Base-by-base conservation (phyloP, 2,888 invertebrate genomes). In the Punctoribates punctum region DNA sequence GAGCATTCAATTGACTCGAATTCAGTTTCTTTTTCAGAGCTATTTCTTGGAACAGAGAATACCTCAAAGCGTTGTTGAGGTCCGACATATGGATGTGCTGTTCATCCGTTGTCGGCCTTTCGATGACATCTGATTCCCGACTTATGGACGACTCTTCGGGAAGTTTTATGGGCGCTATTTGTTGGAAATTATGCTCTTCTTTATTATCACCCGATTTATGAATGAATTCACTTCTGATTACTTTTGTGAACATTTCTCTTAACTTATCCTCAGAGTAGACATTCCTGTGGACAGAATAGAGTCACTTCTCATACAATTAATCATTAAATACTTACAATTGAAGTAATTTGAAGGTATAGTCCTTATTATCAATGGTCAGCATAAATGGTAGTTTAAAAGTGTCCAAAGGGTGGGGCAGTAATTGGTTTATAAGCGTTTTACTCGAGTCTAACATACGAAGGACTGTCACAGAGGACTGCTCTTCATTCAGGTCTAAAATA, bases 41-140 rank as follows among this genome's bases (percentile, higher is more conserved):
- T 34, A 98, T 88, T 86, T 98, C 98, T 80, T 92, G 91, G 79
- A 88, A 88, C 29, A 98, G 85, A 70, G 91, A 90, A 82, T 91
- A 92, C 80, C 89, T 88, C n/a, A 98, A 83, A 0, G 93, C 91
- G 81, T 90, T 91, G 84, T 95, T 93, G 77, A 98, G 84, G 85
- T 98, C 98, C 79, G 89, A 88, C 84, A 93, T 91, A 83, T 92
- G 93, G 0, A 96, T 82, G 74, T 79, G 73, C 34, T 65, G 25
- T 9, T 34, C 62, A 1, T 1, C 27, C 1, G 42, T 11, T 17
- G 34, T 2, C 3, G 65, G 65, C 11, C 51, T 20, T 25, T 72
- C 72, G 27, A 48, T 48, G 25, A 13, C 46, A 42, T 34, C 23
- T 17, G 57, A 38, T 20, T 57, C 25, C n/a, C 62, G 60, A 5